phyloP scores from a whole-genome alignment of 2,888 invertebrate species.

The Phytoseiulus persimilis region DNA sequence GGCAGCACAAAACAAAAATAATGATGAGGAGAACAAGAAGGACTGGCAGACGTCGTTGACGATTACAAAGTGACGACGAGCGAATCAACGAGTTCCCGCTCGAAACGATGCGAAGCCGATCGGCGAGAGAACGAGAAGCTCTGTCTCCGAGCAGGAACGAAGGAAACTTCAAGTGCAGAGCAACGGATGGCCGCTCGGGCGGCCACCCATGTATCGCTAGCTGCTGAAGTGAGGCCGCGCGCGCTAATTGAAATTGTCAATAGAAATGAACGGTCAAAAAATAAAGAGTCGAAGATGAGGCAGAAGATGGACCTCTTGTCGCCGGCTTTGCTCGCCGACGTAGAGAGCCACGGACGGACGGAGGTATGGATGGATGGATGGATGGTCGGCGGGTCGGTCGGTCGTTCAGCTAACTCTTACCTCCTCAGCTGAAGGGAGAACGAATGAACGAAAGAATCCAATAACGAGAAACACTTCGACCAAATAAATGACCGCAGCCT shows the following conservation, averaged over 20 bases:
- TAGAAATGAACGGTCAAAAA: slow-evolving; percentile 13
- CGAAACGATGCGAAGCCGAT: background rate
- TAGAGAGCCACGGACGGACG: background rate
- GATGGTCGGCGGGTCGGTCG: background rate
- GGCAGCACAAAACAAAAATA: slow-evolving; percentile 7
- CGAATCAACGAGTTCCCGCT: background rate
- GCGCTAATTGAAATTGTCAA: slow-evolving; percentile 39
- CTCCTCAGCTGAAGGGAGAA: background rate
- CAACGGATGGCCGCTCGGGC: background rate
- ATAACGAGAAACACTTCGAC: background rate
- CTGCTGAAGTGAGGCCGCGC: slow-evolving; percentile 12
- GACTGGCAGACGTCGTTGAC: background rate
- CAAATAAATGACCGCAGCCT: background rate
- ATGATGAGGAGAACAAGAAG: background rate
- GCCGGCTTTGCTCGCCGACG: background rate
- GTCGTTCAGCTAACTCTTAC: background rate
- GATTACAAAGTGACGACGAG: background rate
- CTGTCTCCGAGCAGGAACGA: background rate
- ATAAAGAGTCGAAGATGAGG: slow-evolving; percentile 20
- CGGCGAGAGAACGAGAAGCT: background rate
- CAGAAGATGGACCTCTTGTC: background rate
- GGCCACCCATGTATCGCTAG: background rate
- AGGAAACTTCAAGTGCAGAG: background rate
- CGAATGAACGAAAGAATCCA: background rate
- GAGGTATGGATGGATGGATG: background rate